phyloP scores from a whole-genome alignment of 2,113 vertebrate species.

The Axis porcinus region DNA sequence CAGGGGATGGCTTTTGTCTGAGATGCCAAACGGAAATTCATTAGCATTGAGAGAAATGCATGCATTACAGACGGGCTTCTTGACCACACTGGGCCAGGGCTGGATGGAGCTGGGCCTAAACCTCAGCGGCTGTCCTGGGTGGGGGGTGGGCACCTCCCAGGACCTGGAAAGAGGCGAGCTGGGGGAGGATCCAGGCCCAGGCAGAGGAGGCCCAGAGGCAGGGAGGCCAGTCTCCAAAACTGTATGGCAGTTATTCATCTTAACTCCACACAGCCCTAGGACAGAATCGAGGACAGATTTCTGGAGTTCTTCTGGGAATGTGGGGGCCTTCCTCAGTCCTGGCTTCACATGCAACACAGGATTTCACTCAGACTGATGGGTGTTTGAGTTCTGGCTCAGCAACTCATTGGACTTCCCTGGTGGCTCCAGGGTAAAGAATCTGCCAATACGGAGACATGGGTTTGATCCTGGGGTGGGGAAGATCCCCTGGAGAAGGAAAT shows the following conservation, averaged over 20 bases:
- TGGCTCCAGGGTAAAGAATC: neutral
- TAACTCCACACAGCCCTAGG: neutral
- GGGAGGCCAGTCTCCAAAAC: neutral
- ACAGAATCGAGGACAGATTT: neutral
- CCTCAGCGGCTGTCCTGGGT: fast-evolving
- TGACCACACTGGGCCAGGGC: neutral
- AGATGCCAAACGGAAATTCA: constrained; percentile 41
- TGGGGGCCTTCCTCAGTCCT: neutral
- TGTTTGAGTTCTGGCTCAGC: neutral
- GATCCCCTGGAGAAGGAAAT: neutral
- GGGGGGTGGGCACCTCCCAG: neutral
- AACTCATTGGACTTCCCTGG: neutral
- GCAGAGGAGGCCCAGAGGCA: neutral
- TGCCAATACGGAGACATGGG: neutral
- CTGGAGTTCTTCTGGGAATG: neutral
- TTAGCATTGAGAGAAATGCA: constrained; percentile 17
- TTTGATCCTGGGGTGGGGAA: neutral
- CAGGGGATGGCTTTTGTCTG: constrained; percentile 39
- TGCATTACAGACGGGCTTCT: neutral
- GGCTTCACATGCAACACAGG: neutral
- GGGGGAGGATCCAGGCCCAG: neutral
- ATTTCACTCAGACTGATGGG: neutral
- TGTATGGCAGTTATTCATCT: neutral
- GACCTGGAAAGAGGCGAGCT: neutral
- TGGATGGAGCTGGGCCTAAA: neutral